Base-by-base conservation (phyloP, 2,113 vertebrate genomes). In the Rattus norvegicus region DNA sequence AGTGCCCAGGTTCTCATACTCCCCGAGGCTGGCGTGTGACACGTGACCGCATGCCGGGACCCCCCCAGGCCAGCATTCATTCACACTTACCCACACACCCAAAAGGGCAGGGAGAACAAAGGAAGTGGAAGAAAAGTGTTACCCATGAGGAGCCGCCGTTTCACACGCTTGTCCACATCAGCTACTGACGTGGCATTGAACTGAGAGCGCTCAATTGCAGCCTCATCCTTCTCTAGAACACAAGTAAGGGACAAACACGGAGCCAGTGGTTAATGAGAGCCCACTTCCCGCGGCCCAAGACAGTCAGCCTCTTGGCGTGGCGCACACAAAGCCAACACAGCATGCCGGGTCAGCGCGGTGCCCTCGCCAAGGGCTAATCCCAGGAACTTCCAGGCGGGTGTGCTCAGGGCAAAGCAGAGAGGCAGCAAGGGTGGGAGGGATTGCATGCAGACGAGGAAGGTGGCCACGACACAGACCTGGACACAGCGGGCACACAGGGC, bases 111-210 rank as follows among this genome's bases (percentile, higher is more conserved):
- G 99, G 98, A 99, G 99, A 99, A 99, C 99, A 99, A 99, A 99
- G 99, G 99, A 99, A 99, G 99, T 99, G 99, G 99, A 99, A 99
- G 99, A 99, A 99, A 99, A 99, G 99, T 99, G 99, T 99, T 99
- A 99, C 99, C 99, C 99, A 99, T 99, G 99, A 99, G 99, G 98
- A 99, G 99, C 98, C 99, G 99, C 99, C 99, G 99, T 99, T 99
- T 99, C 99, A 99, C 99, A 99, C 99, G 99, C 99, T 99, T 99
- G 99, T 99, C 99, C 99, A 99, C 99, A 99, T 99, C 99, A 99
- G 99, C 99, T 99, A 99, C 99, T 99, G 99, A 99, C 99, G 99
- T 99, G 99, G 99, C 98, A 99, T 99, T 99, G 99, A 99, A 99
- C 99, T 99, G 99, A 99, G 99, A 99, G 99, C 99, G 99, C 99